Evolutionary conservation across 2,113 vertebrate species (phyloP).

Genomic region (Scalopus aquaticus): DNA sequence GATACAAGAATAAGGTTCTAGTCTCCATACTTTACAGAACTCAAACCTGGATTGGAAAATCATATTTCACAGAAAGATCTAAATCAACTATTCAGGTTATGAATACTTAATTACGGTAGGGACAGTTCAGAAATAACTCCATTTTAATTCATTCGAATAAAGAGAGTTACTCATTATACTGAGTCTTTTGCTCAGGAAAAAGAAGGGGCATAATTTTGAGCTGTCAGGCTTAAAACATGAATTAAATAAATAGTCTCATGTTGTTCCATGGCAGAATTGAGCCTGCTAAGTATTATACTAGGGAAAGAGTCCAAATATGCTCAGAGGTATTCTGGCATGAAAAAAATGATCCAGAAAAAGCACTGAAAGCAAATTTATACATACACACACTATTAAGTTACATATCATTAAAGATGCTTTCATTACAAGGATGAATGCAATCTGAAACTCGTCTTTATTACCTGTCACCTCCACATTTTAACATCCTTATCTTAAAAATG

Average conservation of each 20-base stretch:
- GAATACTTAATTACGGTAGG: constrained; percentile 52
- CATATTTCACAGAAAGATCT: constrained; percentile 57
- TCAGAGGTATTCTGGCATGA: background rate
- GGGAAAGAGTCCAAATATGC: background rate
- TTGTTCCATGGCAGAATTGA: background rate
- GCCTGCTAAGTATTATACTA: background rate
- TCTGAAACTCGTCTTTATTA: constrained; percentile 41
- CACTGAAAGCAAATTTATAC: background rate
- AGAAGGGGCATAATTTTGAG: constrained; percentile 25
- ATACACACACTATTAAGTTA: background rate
- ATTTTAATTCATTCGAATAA: constrained; percentile 45
- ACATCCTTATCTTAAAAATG: background rate
- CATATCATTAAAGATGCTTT: constrained; percentile 34
- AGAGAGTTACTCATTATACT: constrained; percentile 34
- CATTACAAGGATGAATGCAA: constrained; percentile 28
- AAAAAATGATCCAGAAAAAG: constrained; percentile 18
- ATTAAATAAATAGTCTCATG: background rate
- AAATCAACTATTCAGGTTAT: constrained; percentile 57
- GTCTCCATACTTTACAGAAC: background rate
- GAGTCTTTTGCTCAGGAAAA: background rate
- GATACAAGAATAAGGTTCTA: constrained; percentile 11
- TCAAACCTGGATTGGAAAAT: constrained; percentile 62
- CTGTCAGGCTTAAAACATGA: background rate
- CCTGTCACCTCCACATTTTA: constrained; percentile 44
- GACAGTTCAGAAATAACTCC: constrained; percentile 16